Evolutionary conservation across 2,113 vertebrate genomes (phyloP).

Genomic region (western clawed frog (Xenopus tropicalis)): UCB_Xtro_10.0 CM004446.2:70506001-70506500

Average conservation of each 20-base stretch:
- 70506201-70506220: conserved; percentile 93
- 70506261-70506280: conserved; percentile 59
- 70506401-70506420: conserved; percentile 10
- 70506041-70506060: conserved; percentile 92
- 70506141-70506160: conserved; percentile 74
- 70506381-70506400: not conserved
- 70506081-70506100: conserved; percentile 90
- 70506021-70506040: conserved; percentile 99
- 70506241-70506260: conserved; percentile 76
- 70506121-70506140: conserved; percentile 97
- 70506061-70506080: conserved; percentile 99
- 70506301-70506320: conserved; percentile 42
- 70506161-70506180: conserved; percentile 97
- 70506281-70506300: conserved; percentile 64
- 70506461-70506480: not conserved
- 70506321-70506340: conserved; percentile 47
- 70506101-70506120: conserved; percentile 95
- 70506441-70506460: not conserved
- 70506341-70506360: conserved; percentile 44
- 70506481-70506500: not conserved
- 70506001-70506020: conserved; percentile 98
- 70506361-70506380: not conserved
- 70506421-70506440: not conserved
- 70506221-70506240: conserved; percentile 99
- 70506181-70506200: conserved; percentile 99